phyloP scores from a whole-genome alignment of 2,797 vertebrate genomes.

The Serranus cabrilla region DNA sequence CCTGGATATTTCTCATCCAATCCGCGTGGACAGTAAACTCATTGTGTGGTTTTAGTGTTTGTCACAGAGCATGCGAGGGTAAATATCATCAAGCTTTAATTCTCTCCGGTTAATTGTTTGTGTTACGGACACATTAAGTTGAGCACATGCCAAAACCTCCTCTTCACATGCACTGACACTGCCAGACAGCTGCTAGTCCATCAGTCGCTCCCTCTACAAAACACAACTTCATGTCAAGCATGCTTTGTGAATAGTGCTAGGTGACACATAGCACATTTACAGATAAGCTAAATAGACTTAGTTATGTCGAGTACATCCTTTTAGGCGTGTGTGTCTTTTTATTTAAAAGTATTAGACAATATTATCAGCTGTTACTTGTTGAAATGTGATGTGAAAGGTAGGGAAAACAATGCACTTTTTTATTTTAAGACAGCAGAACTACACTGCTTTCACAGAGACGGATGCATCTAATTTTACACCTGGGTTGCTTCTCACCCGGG shows the following conservation, averaged over 20 bases:
- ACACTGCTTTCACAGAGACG: slow-evolving; percentile 27
- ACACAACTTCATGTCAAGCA: slow-evolving; percentile 47
- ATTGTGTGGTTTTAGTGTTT: slow-evolving; percentile 60
- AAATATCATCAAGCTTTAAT: slow-evolving; percentile 50
- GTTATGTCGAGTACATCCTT: slow-evolving; percentile 40
- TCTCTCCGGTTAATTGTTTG: slow-evolving; percentile 43
- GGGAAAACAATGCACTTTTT: slow-evolving; percentile 65
- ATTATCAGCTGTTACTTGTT: slow-evolving; percentile 47
- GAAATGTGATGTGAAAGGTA: slow-evolving; percentile 48
- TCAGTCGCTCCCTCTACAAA: slow-evolving; percentile 10
- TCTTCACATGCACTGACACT: slow-evolving; percentile 65
- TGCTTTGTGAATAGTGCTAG: slow-evolving; percentile 58
- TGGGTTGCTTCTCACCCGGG: slow-evolving; percentile 34
- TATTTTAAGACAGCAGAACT: slow-evolving; percentile 20
- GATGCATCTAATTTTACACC: slow-evolving; percentile 38
- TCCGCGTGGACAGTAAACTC: slow-evolving; percentile 47
- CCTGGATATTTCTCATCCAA: slow-evolving; percentile 38
- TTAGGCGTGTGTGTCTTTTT: slow-evolving; percentile 33
- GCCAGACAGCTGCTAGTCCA: slow-evolving; percentile 67
- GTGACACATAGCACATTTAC: slow-evolving; percentile 49
- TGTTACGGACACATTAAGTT: slow-evolving; percentile 29
- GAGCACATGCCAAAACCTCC: slow-evolving; percentile 62
- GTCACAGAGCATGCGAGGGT: slow-evolving; percentile 65
- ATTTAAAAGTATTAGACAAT: slow-evolving; percentile 35
- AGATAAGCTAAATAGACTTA: slow-evolving; percentile 40